These are phyloP conservation scores for Orchesellides sinensis DNA, from an alignment of 2,888 invertebrate species.

Conservation along the genomic window DNA sequence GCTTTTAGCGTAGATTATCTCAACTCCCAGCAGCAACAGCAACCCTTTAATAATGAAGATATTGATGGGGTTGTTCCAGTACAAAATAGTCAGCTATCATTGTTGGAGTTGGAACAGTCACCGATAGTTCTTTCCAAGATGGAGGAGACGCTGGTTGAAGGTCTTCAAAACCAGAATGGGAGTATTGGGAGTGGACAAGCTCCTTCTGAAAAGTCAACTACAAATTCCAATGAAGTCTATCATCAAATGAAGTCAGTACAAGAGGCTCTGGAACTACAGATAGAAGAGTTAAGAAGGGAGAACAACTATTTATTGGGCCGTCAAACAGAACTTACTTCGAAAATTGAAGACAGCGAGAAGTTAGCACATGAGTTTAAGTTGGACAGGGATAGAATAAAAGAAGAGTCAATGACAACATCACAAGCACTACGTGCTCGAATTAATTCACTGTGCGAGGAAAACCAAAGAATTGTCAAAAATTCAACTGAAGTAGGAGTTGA, in stretches of 20 bases:
- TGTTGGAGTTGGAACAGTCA: too few species aligned
- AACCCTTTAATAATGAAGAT: too few species aligned
- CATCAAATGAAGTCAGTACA: conserved; percentile 56
- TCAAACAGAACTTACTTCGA: conserved; percentile 65
- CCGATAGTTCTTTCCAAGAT: too few species aligned
- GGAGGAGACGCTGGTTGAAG: too few species aligned
- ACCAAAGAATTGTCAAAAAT: conserved; percentile 64
- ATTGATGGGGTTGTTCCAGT: too few species aligned
- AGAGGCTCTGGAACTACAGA: conserved; percentile 66
- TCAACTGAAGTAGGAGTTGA: conserved; percentile 65
- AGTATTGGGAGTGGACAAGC: too few species aligned
- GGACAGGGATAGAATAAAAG: conserved; percentile 68
- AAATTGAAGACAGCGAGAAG: conserved; percentile 70
- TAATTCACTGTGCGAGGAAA: conserved; percentile 68
- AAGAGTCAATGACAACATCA: conserved; percentile 62
- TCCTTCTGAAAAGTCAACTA: too few species aligned
- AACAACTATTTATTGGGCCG: conserved; percentile 65
- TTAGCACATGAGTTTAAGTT: conserved; percentile 67
- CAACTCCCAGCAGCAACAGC: too few species aligned
- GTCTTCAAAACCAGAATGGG: too few species aligned
- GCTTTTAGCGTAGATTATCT: too few species aligned
- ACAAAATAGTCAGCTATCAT: too few species aligned
- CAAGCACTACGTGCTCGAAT: conserved; percentile 62
- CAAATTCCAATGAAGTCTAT: not conserved
- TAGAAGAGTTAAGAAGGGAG: conserved; percentile 66